Conservation (phyloP, 2,797 vertebrate species). For the Decapterus maruadsi region DNA sequence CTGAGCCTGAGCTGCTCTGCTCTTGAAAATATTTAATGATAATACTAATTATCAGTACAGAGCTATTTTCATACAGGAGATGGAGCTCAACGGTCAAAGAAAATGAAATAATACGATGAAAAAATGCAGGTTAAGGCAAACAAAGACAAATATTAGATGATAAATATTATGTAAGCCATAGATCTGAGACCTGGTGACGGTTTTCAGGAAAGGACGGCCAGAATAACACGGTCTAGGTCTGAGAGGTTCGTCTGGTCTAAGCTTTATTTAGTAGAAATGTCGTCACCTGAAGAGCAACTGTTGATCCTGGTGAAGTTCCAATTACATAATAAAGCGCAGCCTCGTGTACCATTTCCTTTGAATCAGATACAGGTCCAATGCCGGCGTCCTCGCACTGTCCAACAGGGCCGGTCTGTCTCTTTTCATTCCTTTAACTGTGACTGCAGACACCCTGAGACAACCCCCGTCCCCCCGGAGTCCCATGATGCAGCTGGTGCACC, state of each 20-base stretch:
- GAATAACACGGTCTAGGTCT: background rate
- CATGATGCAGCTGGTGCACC: slow-evolving; percentile 60
- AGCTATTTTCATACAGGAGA: too few species aligned
- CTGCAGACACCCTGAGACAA: slow-evolving; percentile 49
- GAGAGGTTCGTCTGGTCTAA: background rate
- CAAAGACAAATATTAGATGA: too few species aligned
- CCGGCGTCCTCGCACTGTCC: slow-evolving; percentile 8
- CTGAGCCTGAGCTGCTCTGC: slow-evolving; percentile 17
- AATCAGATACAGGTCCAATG: background rate
- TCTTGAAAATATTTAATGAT: slow-evolving; percentile 9
- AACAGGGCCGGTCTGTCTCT: slow-evolving; percentile 52
- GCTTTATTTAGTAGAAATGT: background rate
- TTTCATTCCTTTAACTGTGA: slow-evolving; percentile 42
- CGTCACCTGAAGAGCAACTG: background rate
- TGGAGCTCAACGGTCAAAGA: too few species aligned
- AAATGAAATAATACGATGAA: too few species aligned
- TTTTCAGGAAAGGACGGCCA: slow-evolving; percentile 10
- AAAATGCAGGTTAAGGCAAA: too few species aligned
- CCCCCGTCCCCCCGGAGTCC: slow-evolving; percentile 31
- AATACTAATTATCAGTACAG: too few species aligned
- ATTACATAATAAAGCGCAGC: background rate
- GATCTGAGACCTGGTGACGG: too few species aligned
- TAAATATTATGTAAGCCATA: too few species aligned
- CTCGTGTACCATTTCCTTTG: background rate
- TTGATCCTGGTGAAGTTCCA: background rate